These are phyloP conservation scores for Tapirus terrestris DNA, from an alignment of 2,113 vertebrate genomes.

Conservation along the genomic window DNA sequence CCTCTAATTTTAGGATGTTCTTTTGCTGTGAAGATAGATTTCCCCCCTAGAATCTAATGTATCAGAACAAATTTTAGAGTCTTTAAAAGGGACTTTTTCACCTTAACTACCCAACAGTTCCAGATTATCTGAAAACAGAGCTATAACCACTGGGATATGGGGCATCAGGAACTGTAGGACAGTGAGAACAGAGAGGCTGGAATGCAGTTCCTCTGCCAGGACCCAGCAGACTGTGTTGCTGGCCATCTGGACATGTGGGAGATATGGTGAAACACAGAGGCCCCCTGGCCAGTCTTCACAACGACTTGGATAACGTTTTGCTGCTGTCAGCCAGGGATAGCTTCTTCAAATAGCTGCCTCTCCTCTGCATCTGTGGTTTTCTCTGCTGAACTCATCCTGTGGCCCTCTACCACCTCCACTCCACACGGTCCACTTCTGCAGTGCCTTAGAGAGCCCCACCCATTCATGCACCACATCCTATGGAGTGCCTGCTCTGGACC, in stretches of 20 bases:
- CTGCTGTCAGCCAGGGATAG: not conserved
- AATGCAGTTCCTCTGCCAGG: not conserved
- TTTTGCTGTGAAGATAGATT: not conserved
- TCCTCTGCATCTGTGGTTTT: not conserved
- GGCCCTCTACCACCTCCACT: not conserved
- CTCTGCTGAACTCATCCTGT: not conserved
- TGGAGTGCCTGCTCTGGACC: fast-evolving
- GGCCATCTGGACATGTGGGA: not conserved
- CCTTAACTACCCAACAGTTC: not conserved
- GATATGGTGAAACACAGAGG: not conserved
- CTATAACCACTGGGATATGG: not conserved
- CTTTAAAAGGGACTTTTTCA: not conserved
- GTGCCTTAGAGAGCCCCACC: not conserved
- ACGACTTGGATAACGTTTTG: not conserved
- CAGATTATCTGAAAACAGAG: not conserved
- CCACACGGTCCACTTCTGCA: not conserved
- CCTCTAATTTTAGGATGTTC: not conserved
- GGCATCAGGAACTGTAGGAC: not conserved
- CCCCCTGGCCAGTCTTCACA: not conserved
- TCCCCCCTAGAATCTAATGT: not conserved
- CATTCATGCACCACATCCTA: not conserved
- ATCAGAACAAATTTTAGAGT: not conserved
- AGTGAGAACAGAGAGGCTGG: not conserved
- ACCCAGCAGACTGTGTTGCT: not conserved
- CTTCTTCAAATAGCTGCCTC: not conserved